Conservation (phyloP, 2,888 invertebrate species). For the Thera britannica region DNA sequence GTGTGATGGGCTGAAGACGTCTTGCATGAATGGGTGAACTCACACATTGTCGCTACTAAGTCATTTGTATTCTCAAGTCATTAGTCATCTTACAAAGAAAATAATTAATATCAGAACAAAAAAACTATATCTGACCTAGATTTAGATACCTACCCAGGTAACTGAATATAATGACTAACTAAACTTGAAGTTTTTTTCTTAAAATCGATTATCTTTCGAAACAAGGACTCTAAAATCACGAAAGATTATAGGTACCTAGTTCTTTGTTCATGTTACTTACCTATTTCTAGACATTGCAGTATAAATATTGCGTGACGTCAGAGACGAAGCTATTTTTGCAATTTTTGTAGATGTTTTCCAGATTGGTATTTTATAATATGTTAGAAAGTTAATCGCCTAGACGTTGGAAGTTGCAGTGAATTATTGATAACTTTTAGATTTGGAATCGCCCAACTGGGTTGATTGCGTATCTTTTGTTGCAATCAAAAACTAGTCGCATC, state of each 20-base stretch:
- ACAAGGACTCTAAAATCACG: not conserved
- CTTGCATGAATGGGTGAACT: too few relatives aligned
- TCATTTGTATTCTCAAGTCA: too few relatives aligned
- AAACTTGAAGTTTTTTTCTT: not conserved
- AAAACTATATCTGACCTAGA: not conserved
- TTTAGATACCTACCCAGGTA: too few relatives aligned
- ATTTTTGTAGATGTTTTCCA: too few relatives aligned
- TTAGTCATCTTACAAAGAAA: not conserved
- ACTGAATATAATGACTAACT: not conserved
- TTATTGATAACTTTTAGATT: not conserved
- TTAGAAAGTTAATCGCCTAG: constrained; percentile 1
- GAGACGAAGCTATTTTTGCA: constrained; percentile 3
- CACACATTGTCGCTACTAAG: not conserved
- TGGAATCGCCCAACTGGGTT: too few relatives aligned
- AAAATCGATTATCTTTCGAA: not conserved
- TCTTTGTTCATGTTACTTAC: not conserved
- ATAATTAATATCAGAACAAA: not conserved
- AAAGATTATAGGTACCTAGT: not conserved
- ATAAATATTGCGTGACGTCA: constrained; percentile 3
- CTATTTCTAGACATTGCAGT: not conserved
- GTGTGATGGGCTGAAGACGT: too few relatives aligned
- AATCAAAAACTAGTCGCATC: too few relatives aligned
- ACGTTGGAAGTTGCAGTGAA: constrained; percentile 2
- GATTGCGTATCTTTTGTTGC: too few relatives aligned
- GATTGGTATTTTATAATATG: not conserved